Base-by-base conservation (phyloP, 1,140 invertebrate genomes). In the Sycobia sp. region DNA sequence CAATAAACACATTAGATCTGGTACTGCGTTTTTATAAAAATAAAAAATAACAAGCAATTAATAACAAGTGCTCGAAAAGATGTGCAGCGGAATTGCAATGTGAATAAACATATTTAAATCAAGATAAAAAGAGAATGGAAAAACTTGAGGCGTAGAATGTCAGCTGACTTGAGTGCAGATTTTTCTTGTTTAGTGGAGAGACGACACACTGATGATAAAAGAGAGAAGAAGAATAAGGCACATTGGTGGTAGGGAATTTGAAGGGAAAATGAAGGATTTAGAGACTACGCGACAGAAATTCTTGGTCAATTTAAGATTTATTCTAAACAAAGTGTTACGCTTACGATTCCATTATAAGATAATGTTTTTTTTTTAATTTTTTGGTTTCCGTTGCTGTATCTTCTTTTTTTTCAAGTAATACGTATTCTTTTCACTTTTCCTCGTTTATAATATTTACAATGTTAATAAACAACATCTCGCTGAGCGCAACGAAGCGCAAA, bases 281-380 rank as follows among this genome's bases (percentile, higher is more conserved):
- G 54, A 65, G 66, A 66, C 27, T 50, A 65, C 57, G 46, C 63
- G 57, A 68, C 39, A 62, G 18, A 64, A 71, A 55, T 65, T 76
- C 67, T 79, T 79, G 70, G 71, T 78, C 73, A 80, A 78, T 80
- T 80, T 77, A 79, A 77, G 71, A 78, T 82, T 82, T 82, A 82
- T 82, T 82, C 80, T 82, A 82, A 78, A 82, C 76, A 80, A 80
- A 79, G 70, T 77, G 62, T 72, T 74, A 76, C 69, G 76, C 70
- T 76, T 77, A 74, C 69, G 73, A 70, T 62, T 76, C 67, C 65
- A 72, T 72, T 72, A 70, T 74, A 73, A 69, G 65, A 58, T 70
- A 64, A 60, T 63, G 55, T 64, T 70, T 68, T 67, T 49, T 47
- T 69, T 75, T 69, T 64, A 69, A n/a, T 46, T 55, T 47, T 73